phyloP scores from a whole-genome alignment of 2,888 invertebrate species.

The Tineola bisselliella region DNA sequence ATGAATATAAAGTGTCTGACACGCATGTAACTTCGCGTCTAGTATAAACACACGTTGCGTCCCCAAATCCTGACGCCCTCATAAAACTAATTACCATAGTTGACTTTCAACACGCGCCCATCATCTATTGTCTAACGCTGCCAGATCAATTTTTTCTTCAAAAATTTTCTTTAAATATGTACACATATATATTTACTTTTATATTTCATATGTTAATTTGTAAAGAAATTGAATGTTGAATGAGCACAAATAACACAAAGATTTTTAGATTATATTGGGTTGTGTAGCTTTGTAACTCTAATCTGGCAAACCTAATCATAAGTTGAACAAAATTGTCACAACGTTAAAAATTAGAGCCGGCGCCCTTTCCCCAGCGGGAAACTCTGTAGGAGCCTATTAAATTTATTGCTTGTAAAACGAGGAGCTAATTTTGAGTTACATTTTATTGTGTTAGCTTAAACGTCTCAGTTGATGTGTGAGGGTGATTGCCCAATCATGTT shows the following conservation, averaged over 20 bases:
- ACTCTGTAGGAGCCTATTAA: constrained; percentile 44
- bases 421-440: constrained; percentile 62
- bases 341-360: constrained; percentile 47
- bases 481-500: neutral
- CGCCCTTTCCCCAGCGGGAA: constrained; percentile 26
- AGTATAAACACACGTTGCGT: neutral
- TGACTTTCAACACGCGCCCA: constrained; percentile 12
- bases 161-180: too few species aligned
- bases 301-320: neutral
- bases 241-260: too few species aligned
- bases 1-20: neutral
- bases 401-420: constrained; percentile 67
- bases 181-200: too few species aligned
- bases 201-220: too few species aligned
- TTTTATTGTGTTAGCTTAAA: constrained; percentile 64
- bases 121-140: neutral
- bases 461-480: constrained; percentile 20
- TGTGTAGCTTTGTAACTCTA: neutral
- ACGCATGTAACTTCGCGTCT: neutral
- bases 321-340: constrained; percentile 47
- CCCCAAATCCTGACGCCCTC: constrained; percentile 11
- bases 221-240: too few species aligned
- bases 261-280: too few species aligned
- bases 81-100: constrained; percentile 12
- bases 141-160: too few species aligned